Evolutionary conservation across 2,797 vertebrate species (phyloP).

Genomic region (Paguma larvata): DNA sequence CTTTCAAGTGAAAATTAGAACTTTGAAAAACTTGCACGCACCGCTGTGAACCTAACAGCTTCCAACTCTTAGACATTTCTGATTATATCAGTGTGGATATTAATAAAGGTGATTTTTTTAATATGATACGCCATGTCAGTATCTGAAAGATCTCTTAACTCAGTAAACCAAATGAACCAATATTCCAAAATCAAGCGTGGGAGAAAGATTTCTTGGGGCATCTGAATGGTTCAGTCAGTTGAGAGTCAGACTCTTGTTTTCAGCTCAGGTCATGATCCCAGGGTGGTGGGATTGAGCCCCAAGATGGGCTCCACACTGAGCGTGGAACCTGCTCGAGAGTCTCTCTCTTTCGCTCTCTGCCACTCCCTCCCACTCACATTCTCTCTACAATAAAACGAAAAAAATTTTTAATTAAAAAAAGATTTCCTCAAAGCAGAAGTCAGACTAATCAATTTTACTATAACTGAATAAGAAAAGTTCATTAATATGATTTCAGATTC

Average conservation of each 20-base stretch:
- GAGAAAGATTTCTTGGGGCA: no score
- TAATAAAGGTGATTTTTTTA: conserved; percentile 1
- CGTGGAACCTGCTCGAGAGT: no score
- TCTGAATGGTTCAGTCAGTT: no score
- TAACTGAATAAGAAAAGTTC: not conserved
- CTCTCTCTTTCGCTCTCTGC: no score
- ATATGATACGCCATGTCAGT: not conserved
- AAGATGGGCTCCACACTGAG: no score
- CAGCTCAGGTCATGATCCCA: no score
- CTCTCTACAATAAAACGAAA: no score
- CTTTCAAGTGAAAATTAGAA: conserved; percentile 43
- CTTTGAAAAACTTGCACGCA: not conserved
- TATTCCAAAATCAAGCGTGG: not conserved
- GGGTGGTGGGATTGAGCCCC: no score
- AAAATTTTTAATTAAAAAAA: not conserved
- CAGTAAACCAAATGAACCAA: conserved; percentile 4
- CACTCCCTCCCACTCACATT: no score
- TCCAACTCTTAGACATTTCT: conserved; percentile 4
- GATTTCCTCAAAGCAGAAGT: not conserved
- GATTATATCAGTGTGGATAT: not conserved
- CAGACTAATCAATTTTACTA: not conserved
- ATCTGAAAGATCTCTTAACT: conserved; percentile 20
- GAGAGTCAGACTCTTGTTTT: no score
- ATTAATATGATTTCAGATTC: conserved; percentile 19
- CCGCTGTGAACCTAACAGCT: not conserved